Conservation (phyloP, 2,113 vertebrate genomes). For the Pteronura brasiliensis region DNA sequence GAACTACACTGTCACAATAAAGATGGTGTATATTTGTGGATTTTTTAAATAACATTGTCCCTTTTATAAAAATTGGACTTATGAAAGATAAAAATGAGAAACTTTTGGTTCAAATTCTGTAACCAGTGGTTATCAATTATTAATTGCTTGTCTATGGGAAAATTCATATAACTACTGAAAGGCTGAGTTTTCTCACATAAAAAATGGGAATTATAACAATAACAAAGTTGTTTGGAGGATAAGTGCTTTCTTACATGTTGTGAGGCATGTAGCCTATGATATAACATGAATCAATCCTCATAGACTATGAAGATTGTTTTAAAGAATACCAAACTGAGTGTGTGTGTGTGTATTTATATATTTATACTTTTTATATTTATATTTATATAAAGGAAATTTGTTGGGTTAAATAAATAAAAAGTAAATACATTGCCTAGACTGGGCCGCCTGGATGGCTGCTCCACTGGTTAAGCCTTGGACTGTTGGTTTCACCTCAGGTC, state of each 20-base stretch:
- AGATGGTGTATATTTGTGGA: neutral
- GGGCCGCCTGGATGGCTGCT: neutral
- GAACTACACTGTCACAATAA: neutral
- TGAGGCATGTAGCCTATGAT: neutral
- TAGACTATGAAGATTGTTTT: neutral
- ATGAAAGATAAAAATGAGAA: neutral
- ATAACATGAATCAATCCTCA: neutral
- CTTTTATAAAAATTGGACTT: neutral
- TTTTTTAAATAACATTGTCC: neutral
- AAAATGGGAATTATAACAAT: neutral
- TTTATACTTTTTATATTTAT: too few relatives aligned
- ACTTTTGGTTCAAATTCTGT: neutral
- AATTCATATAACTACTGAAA: neutral
- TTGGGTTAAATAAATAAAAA: neutral
- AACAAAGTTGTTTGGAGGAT: neutral
- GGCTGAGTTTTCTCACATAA: neutral
- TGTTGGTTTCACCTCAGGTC: neutral
- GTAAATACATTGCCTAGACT: neutral
- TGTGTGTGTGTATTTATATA: too few relatives aligned
- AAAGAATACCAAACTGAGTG: neutral
- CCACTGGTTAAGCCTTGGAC: neutral
- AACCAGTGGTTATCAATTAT: neutral
- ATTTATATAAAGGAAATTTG: neutral
- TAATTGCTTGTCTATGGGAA: neutral
- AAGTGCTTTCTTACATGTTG: neutral